Conservation (phyloP, 2,113 vertebrate genomes). For the Cyprinodon brontotheroides region DNA sequence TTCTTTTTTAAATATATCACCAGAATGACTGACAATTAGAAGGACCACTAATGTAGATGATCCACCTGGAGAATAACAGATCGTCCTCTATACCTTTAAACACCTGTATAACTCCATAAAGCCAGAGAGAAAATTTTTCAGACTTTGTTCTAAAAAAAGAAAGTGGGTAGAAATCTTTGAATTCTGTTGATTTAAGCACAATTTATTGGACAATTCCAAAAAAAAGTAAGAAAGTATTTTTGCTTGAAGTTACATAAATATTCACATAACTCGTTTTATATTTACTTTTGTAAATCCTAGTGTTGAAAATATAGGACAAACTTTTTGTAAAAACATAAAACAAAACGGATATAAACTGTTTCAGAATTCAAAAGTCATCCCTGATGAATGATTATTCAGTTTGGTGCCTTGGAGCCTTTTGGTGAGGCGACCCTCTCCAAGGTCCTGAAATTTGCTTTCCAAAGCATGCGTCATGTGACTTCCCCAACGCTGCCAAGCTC, state of each 20-base stretch:
- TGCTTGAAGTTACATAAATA: background rate
- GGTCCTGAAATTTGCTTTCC: conserved; percentile 81
- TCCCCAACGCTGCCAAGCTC: conserved; percentile 69
- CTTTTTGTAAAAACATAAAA: background rate
- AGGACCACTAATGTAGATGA: too few species aligned
- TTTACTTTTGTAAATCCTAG: background rate
- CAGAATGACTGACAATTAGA: too few species aligned
- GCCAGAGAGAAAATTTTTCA: too few species aligned
- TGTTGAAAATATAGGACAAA: background rate
- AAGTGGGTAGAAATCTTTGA: background rate
- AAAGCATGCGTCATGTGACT: conserved; percentile 83
- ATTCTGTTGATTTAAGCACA: background rate
- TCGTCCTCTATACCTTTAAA: too few species aligned
- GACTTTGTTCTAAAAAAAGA: too few species aligned
- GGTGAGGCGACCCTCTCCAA: conserved; percentile 77
- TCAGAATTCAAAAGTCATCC: background rate
- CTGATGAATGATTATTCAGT: background rate
- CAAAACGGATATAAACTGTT: background rate
- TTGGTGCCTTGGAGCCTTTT: conserved; percentile 38
- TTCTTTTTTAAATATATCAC: too few species aligned
- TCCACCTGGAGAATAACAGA: too few species aligned
- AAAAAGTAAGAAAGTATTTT: background rate
- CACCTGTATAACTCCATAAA: too few species aligned
- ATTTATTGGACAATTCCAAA: background rate
- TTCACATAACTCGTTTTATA: background rate